Conservation (phyloP, 2,888 invertebrate species). For the Catocala nupta region DNA sequence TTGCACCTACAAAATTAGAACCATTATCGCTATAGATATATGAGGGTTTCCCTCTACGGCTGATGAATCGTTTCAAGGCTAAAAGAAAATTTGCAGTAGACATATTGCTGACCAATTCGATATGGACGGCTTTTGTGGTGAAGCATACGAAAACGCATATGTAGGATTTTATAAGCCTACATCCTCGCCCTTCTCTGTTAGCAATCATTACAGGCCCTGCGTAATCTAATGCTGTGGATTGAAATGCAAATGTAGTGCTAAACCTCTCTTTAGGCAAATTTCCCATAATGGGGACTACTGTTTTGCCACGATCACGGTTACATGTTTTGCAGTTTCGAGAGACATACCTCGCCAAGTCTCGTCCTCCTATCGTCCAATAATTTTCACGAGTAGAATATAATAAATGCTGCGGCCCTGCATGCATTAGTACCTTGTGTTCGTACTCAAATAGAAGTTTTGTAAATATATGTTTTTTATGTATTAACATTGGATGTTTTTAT, state of each 20-base stretch:
- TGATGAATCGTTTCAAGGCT: too few species aligned
- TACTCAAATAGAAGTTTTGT: constrained; percentile 29
- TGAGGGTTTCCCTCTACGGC: too few species aligned
- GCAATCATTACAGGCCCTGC: constrained; percentile 20
- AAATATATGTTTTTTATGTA: constrained; percentile 20
- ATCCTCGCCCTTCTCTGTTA: constrained; percentile 36
- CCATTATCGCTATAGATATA: too few species aligned
- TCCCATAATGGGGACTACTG: constrained; percentile 16
- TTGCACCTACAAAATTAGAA: too few species aligned
- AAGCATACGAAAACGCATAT: constrained; percentile 21
- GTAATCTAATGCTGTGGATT: constrained; percentile 20
- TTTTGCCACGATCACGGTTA: constrained; percentile 23
- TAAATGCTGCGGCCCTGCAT: constrained; percentile 31
- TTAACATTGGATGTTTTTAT: constrained; percentile 26
- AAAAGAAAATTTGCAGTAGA: too few species aligned
- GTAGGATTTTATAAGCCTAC: constrained; percentile 38
- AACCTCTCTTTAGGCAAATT: constrained; percentile 11
- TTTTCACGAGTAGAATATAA: constrained; percentile 23
- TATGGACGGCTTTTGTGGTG: too few species aligned
- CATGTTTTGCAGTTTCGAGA: constrained; percentile 30
- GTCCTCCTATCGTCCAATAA: constrained; percentile 23
- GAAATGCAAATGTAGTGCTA: too few species aligned
- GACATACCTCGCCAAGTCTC: constrained; percentile 19
- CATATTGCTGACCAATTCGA: too few species aligned
- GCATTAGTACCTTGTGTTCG: constrained; percentile 25